Conservation (phyloP, 2,113 vertebrate genomes). For the Rhinopithecus roxellana region DNA sequence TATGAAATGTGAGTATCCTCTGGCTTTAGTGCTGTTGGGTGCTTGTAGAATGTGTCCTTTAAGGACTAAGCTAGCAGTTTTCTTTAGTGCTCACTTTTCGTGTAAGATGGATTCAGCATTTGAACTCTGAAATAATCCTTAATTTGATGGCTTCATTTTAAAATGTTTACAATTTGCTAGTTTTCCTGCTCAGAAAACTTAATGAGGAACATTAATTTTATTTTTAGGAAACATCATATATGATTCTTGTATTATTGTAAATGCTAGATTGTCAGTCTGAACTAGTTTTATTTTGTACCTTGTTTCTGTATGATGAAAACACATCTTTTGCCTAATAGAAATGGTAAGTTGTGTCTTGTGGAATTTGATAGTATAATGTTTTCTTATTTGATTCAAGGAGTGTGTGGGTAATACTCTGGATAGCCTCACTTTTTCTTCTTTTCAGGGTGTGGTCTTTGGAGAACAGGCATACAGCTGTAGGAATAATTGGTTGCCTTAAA, state of each 20-base stretch:
- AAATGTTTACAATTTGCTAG: background rate
- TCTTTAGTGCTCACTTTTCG: background rate
- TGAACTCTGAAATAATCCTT: constrained; percentile 19
- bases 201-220: background rate
- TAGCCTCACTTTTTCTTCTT: background rate
- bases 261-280: background rate
- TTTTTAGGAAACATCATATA: background rate
- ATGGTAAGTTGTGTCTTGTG: background rate
- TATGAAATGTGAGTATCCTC: background rate
- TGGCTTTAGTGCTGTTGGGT: background rate
- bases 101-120: background rate
- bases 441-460: background rate
- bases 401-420: background rate
- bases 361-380: background rate
- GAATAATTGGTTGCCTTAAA: constrained; percentile 19
- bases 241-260: background rate
- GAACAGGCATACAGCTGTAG: background rate
- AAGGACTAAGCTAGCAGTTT: background rate
- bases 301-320: background rate
- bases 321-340: background rate
- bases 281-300: background rate
- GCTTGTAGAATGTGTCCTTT: background rate
- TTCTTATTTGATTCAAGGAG: background rate
- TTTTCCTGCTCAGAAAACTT: background rate
- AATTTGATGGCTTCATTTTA: background rate